phyloP scores from a whole-genome alignment of 2,888 invertebrate species.

The Cerceris rybyensis region DNA sequence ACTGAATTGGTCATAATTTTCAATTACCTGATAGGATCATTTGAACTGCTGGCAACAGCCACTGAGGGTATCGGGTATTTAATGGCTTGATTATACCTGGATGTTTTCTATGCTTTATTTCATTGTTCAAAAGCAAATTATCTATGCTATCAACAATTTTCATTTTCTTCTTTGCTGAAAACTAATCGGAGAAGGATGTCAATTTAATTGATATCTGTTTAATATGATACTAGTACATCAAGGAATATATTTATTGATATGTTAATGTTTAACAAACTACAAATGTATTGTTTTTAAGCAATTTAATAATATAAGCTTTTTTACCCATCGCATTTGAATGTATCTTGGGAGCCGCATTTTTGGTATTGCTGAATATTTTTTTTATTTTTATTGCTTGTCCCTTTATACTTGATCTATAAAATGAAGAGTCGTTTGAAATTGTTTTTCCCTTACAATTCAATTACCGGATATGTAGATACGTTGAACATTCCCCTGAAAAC shows the following conservation, averaged over 20 bases:
- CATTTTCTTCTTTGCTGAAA: constrained; percentile 76
- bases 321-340: constrained; percentile 46
- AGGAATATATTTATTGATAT: background rate
- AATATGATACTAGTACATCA: background rate
- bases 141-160: constrained; percentile 83
- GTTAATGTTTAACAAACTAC: background rate
- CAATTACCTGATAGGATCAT: constrained; percentile 82
- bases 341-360: constrained; percentile 8
- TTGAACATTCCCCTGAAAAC: background rate
- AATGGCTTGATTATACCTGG: constrained; percentile 86
- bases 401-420: no score
- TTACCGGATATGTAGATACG: background rate
- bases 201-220: no score
- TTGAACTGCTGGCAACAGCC: constrained; percentile 84
- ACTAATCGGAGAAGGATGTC: constrained; percentile 58
- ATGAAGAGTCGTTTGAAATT: no score
- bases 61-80: constrained; percentile 84
- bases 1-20: background rate
- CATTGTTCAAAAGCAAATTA: constrained; percentile 83
- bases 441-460: no score
- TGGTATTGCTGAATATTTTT: constrained; percentile 13
- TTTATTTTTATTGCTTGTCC: no score
- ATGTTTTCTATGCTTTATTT: constrained; percentile 87
- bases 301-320: constrained; percentile 7
- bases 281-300: background rate